Percentiles rank a stretch among this genome's conserved stretches.
Conservation (phyloP, 2,113 vertebrate species). For the Phyllostomus discolor region DNA sequence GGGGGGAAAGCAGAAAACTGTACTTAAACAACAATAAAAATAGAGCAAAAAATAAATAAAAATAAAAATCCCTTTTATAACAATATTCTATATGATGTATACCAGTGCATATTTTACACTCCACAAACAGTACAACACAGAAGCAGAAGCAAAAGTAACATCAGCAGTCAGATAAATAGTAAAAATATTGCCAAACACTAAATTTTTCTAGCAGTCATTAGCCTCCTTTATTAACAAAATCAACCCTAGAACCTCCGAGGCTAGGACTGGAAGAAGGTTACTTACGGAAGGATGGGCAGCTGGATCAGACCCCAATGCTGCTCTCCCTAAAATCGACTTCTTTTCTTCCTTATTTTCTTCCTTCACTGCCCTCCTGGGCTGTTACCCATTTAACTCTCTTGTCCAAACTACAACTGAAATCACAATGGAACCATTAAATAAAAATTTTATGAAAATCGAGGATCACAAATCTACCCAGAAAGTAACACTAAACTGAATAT, state of each 20-base stretch:
- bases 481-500: background rate
- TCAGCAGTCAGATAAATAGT: background rate
- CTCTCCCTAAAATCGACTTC: background rate
- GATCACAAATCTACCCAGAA: background rate
- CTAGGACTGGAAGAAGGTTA: background rate
- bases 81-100: background rate
- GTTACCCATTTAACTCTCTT: background rate
- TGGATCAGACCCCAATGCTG: background rate
- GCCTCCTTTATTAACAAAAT: constrained; percentile 20
- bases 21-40: no score
- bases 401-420: background rate
- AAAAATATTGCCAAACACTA: constrained; percentile 13
- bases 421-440: background rate
- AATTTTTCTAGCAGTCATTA: background rate
- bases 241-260: background rate
- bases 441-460: constrained; percentile 28
- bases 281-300: background rate
- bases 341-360: background rate
- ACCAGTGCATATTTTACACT: background rate
- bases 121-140: background rate
- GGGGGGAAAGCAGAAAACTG: no score
- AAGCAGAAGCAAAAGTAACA: background rate
- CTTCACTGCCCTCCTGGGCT: background rate
- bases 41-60: no score
- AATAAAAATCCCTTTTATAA: background rate